A percentile compares a stretch with the other conserved stretches of the same genome.
Evolutionary conservation across 2,888 invertebrate species (phyloP).

Genomic region (Dynastes hyllus): DNA sequence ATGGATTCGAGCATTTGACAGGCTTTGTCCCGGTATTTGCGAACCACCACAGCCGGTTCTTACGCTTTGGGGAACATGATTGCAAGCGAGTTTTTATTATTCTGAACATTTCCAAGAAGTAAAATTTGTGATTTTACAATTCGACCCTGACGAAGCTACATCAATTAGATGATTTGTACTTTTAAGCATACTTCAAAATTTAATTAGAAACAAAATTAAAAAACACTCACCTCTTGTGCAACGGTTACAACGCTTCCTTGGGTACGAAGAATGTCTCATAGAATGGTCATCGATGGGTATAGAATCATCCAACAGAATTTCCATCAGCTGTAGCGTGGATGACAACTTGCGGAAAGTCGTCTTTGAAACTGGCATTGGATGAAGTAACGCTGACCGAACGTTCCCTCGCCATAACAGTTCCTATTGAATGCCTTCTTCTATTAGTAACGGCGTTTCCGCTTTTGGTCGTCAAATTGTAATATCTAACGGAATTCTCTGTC

Average conservation of each 20-base stretch:
- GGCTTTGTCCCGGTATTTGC: no score
- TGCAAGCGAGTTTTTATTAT: no score
- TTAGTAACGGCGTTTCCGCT: slow-evolving; percentile 64
- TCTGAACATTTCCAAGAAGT: no score
- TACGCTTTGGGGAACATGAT: no score
- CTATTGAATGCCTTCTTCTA: slow-evolving; percentile 79
- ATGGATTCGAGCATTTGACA: no score
- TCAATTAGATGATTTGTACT: no score
- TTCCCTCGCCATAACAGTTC: slow-evolving; percentile 75
- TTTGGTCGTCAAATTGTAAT: slow-evolving; percentile 72
- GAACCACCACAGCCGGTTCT: no score
- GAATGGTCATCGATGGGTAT: slow-evolving; percentile 67
- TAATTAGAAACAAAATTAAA: not conserved
- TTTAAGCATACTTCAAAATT: not conserved
- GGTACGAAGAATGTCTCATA: slow-evolving; percentile 68
- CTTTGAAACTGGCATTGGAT: slow-evolving; percentile 65
- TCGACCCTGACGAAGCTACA: no score
- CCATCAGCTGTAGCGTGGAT: slow-evolving; percentile 63
- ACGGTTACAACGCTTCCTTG: slow-evolving; percentile 67
- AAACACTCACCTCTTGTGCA: slow-evolving; percentile 66
- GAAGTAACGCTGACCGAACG: slow-evolving; percentile 65
- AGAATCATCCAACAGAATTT: slow-evolving; percentile 52
- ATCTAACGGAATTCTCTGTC: slow-evolving; percentile 72
- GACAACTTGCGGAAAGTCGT: slow-evolving; percentile 65
- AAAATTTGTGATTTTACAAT: no score